Percentiles rank a stretch among this genome's conserved stretches.
phyloP scores from a whole-genome alignment of 2,888 invertebrate species.

The Agrochola circellaris region DNA sequence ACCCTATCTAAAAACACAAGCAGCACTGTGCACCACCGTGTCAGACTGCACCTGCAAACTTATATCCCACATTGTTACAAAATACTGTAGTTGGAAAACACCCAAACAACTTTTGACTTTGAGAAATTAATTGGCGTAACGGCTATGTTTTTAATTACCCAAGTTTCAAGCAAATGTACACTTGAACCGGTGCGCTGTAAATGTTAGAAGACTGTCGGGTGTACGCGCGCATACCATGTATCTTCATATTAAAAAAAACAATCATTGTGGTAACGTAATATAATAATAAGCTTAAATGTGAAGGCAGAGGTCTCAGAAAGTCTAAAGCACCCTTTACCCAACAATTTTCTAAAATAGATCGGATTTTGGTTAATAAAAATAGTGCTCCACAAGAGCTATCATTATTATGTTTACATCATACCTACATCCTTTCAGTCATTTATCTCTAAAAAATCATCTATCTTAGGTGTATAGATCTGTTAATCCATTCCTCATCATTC shows the following conservation, averaged over 20 bases:
- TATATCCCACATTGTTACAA: conserved; percentile 55
- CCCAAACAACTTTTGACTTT: conserved; percentile 83
- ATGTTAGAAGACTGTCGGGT: conserved; percentile 48
- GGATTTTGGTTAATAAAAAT: background rate
- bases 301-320: background rate
- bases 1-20: conserved; percentile 32
- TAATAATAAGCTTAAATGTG: background rate
- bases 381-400: background rate
- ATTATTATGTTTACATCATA: background rate
- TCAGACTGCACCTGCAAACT: background rate
- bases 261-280: background rate
- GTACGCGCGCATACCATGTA: conserved; percentile 20
- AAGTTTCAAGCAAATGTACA: conserved; percentile 74
- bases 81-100: conserved; percentile 70
- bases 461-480: background rate
- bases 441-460: background rate
- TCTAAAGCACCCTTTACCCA: background rate
- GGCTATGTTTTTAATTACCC: conserved; percentile 83
- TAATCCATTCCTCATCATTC: background rate
- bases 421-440: background rate
- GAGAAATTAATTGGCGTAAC: conserved; percentile 89
- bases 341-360: background rate
- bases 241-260: background rate
- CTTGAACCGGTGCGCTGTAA: conserved; percentile 60
- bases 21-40: conserved; percentile 59